Base-by-base conservation (phyloP, 2,113 vertebrate species). In the Cinclus mexicanus region DNA sequence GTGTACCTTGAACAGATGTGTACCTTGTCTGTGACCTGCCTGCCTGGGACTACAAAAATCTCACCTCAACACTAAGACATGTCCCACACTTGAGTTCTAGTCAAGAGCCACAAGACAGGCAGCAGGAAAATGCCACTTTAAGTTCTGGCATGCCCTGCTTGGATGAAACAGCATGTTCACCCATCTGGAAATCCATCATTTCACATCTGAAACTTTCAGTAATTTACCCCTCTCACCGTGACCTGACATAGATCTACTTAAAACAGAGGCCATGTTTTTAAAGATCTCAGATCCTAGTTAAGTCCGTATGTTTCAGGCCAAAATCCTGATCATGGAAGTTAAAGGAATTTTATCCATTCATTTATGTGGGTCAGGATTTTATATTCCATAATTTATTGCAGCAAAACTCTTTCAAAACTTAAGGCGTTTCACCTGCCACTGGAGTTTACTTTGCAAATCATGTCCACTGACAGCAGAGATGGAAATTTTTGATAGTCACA, bases 1-100 rank as follows among this genome's bases (percentile, higher is more conserved):
- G 21, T 37, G 20, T 25, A 14, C 39, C 31, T 52, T 3, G 18
- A 64, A 64, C 13, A 44, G 35, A 12, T 1, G 0, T 1, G 1
- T 16, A 14, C 23, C 11, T 21, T 29, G 29, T 35, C 26, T 59
- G 53, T 44, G 33, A 77, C 44, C 84, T 25, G 20, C 35, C 18
- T 28, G 26, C 21, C 21, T 28, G 12, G 7, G 14, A 55, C 31
- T 25, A 19, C 50, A 50, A 39, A 79, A 64, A 24, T 10, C 47
- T 78, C 60, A 31, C 31, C 23, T 44, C 56, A 35, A 2, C 35
- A 9, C 46, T 47, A 16, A 29, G 1, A 49, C 25, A 2, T 1
- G 9, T 77, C 29, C n/a, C 46, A 37, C 29, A 29, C 7, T 3
- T 1, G 15, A 44, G 60, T 76, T 63, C 56, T n/a, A 63, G 52